These are phyloP conservation scores for Bicyclus anynana DNA, from an alignment of 1,140 invertebrate genomes.

Conservation along the genomic window DNA sequence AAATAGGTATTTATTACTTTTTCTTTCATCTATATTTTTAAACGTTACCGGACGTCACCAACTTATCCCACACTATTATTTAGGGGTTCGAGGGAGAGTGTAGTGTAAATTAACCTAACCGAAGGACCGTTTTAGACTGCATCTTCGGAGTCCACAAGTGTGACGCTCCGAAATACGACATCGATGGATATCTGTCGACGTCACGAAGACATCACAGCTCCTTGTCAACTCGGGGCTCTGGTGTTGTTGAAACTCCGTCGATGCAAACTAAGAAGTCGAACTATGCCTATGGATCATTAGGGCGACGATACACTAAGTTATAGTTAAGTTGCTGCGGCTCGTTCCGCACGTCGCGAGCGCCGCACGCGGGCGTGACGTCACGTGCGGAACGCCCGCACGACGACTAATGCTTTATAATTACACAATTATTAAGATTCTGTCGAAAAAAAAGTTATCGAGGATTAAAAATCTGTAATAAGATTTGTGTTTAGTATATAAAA, in stretches of 20 bases:
- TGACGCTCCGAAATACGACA: too few species aligned
- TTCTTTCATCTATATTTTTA: constrained; percentile 54
- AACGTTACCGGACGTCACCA: constrained; percentile 65
- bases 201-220: too few species aligned
- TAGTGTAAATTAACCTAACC: constrained; percentile 55
- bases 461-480: constrained; percentile 16
- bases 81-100: constrained; percentile 42
- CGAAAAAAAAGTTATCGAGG: constrained; percentile 5
- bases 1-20: constrained; percentile 61
- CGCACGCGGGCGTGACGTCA: background rate
- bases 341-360: background rate
- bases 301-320: constrained; percentile 39
- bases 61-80: constrained; percentile 57
- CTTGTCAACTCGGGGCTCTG: background rate
- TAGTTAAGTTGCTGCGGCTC: constrained; percentile 14
- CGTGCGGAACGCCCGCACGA: background rate
- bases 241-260: constrained; percentile 4
- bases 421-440: constrained; percentile 10
- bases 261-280: constrained; percentile 33
- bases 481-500: constrained; percentile 19
- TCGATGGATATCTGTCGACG: too few species aligned
- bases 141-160: constrained; percentile 5
- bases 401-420: constrained; percentile 10
- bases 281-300: constrained; percentile 44
- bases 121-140: constrained; percentile 31